Conservation (phyloP, 2,113 vertebrate genomes). For the Boleophthalmus pectinirostris region DNA sequence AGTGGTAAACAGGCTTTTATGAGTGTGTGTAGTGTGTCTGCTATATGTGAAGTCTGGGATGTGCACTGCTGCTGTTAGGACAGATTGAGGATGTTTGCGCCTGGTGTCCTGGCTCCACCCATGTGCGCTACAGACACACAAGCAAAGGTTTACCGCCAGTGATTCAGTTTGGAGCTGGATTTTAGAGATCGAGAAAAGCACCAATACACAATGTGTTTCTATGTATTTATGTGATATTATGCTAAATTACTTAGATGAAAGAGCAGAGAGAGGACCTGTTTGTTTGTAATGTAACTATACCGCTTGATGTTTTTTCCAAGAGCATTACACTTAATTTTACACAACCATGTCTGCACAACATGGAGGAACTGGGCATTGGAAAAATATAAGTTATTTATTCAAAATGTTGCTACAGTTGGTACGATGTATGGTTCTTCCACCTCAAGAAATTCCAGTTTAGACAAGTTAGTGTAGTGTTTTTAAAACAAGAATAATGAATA, state of each 20-base stretch:
- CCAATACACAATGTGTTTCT: conserved; percentile 48
- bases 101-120: conserved; percentile 68
- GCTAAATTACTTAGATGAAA: conserved; percentile 6
- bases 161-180: conserved; percentile 52
- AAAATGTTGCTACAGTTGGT: background rate
- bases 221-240: conserved; percentile 48
- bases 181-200: conserved; percentile 45
- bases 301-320: background rate
- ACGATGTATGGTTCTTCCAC: background rate
- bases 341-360: background rate
- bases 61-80: conserved; percentile 64
- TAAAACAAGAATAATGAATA: background rate
- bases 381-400: background rate
- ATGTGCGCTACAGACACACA: conserved; percentile 49
- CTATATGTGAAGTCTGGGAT: conserved; percentile 68
- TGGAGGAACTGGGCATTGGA: background rate
- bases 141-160: conserved; percentile 42
- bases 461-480: background rate
- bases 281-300: background rate
- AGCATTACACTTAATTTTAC: background rate
- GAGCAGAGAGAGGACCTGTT: background rate
- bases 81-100: conserved; percentile 68
- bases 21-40: conserved; percentile 46
- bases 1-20: conserved; percentile 73
- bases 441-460: background rate